A percentile compares a stretch with the other conserved stretches of the same genome.
These are phyloP conservation scores for Brotula barbata DNA, from an alignment of 2,797 vertebrate species.

Conservation along the genomic window DNA sequence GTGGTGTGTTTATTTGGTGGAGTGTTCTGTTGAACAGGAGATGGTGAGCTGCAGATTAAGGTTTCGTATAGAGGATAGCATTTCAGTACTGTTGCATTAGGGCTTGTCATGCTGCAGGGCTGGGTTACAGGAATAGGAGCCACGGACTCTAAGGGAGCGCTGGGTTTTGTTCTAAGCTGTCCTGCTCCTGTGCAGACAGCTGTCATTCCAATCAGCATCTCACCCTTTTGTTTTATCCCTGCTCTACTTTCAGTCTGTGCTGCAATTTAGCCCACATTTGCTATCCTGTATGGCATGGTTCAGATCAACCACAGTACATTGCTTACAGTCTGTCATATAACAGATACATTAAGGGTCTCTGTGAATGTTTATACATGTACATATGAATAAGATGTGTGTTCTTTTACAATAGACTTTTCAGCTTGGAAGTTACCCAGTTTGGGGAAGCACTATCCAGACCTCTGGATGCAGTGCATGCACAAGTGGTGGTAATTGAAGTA, in stretches of 20 bases:
- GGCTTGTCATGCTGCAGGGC: constrained; percentile 60
- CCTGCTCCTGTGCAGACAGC: constrained; percentile 46
- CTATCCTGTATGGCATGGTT: not conserved
- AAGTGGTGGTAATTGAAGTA: not conserved
- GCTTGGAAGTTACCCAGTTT: not conserved
- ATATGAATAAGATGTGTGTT: no score
- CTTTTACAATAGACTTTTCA: not conserved
- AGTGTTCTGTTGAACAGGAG: constrained; percentile 45
- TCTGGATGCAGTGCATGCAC: not conserved
- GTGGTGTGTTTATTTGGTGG: constrained; percentile 23
- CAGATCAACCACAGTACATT: not conserved
- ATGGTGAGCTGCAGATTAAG: constrained; percentile 53
- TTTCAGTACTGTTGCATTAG: constrained; percentile 65
- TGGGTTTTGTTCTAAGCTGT: constrained; percentile 58
- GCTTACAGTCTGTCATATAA: not conserved
- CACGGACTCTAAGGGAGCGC: constrained; percentile 38
- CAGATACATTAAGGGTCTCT: not conserved
- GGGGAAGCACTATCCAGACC: not conserved
- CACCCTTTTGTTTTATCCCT: constrained; percentile 25
- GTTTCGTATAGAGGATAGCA: constrained; percentile 66
- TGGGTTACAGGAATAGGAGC: constrained; percentile 73
- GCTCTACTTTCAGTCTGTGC: constrained; percentile 4
- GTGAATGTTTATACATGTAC: not conserved
- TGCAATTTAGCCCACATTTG: not conserved
- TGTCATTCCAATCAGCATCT: constrained; percentile 37